Base-by-base conservation (phyloP, 2,797 vertebrate genomes). In the Hipposideros larvatus region DNA sequence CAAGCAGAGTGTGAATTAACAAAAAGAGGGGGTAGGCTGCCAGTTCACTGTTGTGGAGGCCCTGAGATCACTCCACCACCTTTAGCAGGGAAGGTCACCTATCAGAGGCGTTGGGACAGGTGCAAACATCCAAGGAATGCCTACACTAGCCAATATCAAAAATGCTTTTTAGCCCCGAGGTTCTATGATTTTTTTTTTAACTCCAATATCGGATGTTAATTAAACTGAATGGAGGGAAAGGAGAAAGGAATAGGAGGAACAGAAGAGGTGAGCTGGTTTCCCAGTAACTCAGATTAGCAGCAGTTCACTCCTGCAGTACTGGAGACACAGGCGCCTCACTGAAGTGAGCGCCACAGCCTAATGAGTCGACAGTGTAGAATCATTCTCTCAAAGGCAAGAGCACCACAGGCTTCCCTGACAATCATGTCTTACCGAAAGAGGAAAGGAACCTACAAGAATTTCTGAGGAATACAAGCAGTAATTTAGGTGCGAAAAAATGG, bases 381-480 rank as follows among this genome's bases (percentile, higher is more conserved):
- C 18, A 2, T 19, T 48, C 5, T n/a, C 66, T 89, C 70, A 86
- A 46, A 43, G 59, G 19, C n/a, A 46, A 65, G 16, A 37, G 18
- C 26, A n/a, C 5, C 28, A 37, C 1, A 46, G 34, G 22, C 7
- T 11, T 26, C 51, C 63, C 55, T 21, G 4, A 18, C 9, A n/a
- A 21, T 34, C 51, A 22, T 8, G 15, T 41, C 86, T 93, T 16
- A 68, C 4, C 55, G 8, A 73, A 80, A 28, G 22, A 93, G 26
- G 68, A 92, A 87, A 48, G 3, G 19, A 37, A 68, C 59, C 51
- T 6, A 41, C 0, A 21, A 59, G 28, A 59, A 63, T 24, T 94
- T 78, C 88, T 73, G 37, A 89, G 83, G 55, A 92, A 89, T 11
- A 86, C 63, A 80, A 88, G 61, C 14, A 46, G 48, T 46, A 80